Evolutionary conservation across 1,140 invertebrate species (phyloP), one percentile per base, ranked within the genome.

Genomic region (Diachasma alloeum): DNA sequence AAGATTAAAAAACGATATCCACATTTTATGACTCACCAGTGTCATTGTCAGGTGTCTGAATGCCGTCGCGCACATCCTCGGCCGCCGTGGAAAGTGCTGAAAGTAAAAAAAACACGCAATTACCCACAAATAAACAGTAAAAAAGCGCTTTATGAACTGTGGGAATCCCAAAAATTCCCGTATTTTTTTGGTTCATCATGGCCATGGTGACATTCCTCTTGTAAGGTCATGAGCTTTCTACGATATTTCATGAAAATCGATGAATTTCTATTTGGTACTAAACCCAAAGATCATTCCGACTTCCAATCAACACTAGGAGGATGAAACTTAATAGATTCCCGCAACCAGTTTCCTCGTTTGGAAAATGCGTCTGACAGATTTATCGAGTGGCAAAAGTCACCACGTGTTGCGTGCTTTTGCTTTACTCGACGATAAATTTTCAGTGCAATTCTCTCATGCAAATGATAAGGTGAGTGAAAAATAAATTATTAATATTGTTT

Each of bases 11-110:
- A 39, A 17, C 9, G 11, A 68, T 37, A 68, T 68, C 3, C 3
- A 17, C 36, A n/a, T 68, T 37, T 17, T n/a, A 36, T 68, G 73
- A 83, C 86, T 87, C 74, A 87, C 86, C 84, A 68, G 86, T 86
- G 39, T 86, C 85, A 69, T 87, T 87, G 59, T 87, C 85, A 59
- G 82, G 83, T n/a, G 77, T 81, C 72, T 82, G 82, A 68, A 81
- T 81, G 17, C 82, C 86, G 73, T 86, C 83, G 36, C 78, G 79
- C 63, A 85, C 83, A 82, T 86, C 83, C 70, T 87, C 86, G 19
- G 85, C 59, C 74, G 86, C 82, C 76, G 85, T 86, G 42, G 86
- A 87, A 77, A 86, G 77, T 69, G 82, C 31, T 84, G 84, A 63
- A 82, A 68, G 36, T 10, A 68, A 68, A 68, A 31, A 56, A 39